phyloP scores from a whole-genome alignment of 2,888 invertebrate species.

The Macroteleia sp. region DNA sequence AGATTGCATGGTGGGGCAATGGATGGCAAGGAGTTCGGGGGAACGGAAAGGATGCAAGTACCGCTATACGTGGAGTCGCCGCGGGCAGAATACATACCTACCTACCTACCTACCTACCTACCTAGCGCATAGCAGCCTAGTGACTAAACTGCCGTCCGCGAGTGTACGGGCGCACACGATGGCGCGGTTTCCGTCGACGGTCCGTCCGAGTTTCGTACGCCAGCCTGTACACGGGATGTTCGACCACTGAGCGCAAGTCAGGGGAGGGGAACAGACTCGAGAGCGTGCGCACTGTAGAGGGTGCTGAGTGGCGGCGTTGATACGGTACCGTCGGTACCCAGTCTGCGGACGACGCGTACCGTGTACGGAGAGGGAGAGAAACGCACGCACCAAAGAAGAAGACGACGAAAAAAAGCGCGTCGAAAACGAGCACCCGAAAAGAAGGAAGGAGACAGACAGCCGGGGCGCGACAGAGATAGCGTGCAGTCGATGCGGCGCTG shows the following conservation, averaged over 20 bases:
- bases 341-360: constrained; percentile 50
- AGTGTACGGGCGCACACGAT: constrained; percentile 38
- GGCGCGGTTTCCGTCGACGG: constrained; percentile 41
- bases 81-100: constrained; percentile 81
- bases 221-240: constrained; percentile 31
- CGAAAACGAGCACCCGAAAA: no score
- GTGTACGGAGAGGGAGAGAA: constrained; percentile 18
- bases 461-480: background rate
- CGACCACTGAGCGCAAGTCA: constrained; percentile 5
- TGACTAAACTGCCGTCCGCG: constrained; percentile 48
- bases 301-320: constrained; percentile 42
- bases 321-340: constrained; percentile 47
- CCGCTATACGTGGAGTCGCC: constrained; percentile 81
- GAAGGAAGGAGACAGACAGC: constrained; percentile 15
- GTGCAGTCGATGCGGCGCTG: constrained; percentile 24
- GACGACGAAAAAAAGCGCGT: no score
- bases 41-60: constrained; percentile 76
- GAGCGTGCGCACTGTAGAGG: constrained; percentile 54
- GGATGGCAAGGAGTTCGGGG: constrained; percentile 63
- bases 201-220: constrained; percentile 34
- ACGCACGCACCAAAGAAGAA: constrained; percentile 3
- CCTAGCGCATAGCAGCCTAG: constrained; percentile 61
- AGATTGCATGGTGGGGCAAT: constrained; percentile 56
- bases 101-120: constrained; percentile 73
- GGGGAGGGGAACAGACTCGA: constrained; percentile 12